Evolutionary conservation across 53 echinoderm and acorn worm genomes (phyloP).

Genomic region (Hippasteria phrygiana): DNA sequence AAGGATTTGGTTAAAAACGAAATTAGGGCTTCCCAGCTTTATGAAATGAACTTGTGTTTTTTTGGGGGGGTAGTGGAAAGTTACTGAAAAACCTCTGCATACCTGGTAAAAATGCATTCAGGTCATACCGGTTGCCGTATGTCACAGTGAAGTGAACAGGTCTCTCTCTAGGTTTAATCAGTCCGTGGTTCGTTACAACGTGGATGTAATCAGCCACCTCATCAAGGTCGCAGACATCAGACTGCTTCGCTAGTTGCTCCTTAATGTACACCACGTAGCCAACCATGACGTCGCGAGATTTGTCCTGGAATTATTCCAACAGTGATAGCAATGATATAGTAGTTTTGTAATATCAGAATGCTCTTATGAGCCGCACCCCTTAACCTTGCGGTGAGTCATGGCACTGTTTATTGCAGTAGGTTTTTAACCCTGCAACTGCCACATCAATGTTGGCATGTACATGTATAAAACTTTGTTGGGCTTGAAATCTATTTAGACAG

Average conservation of each 20-base stretch:
- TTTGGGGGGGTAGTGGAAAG: background rate
- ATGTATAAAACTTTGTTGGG: too few species aligned
- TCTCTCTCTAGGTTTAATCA: conserved; percentile 51
- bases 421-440: too few species aligned
- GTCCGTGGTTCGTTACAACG: conserved; percentile 49
- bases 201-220: conserved; percentile 27
- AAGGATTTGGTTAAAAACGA: too few species aligned
- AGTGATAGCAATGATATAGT: background rate
- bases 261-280: conserved; percentile 74
- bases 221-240: conserved; percentile 59
- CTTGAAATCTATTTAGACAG: too few species aligned
- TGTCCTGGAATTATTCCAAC: conserved; percentile 28
- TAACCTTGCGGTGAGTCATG: too few species aligned
- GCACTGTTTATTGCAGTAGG: too few species aligned
- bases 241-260: conserved; percentile 47
- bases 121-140: conserved; percentile 66
- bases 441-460: too few species aligned
- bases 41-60: background rate
- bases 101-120: conserved; percentile 60
- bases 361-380: background rate
- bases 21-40: too few species aligned
- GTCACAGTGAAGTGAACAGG: conserved; percentile 71
- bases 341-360: background rate
- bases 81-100: background rate
- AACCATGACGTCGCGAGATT: conserved; percentile 52